Percentiles rank a stretch among this genome's conserved stretches.
Conservation (phyloP, 2,888 invertebrate genomes). For the Microdon myrmicae region DNA sequence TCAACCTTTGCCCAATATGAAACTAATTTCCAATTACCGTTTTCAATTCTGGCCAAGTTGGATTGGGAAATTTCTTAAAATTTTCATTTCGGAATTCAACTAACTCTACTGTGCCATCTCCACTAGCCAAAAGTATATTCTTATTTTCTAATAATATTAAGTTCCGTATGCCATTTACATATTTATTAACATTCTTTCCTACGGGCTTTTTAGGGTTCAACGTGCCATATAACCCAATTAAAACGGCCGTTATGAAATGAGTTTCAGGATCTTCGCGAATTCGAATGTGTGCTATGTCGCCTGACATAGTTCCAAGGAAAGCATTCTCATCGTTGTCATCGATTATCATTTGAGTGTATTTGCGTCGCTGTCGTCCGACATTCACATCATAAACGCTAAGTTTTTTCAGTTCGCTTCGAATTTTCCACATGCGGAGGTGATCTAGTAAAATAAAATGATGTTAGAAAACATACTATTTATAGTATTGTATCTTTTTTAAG, state of each 20-base stretch:
- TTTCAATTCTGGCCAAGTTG: slow-evolving; percentile 71
- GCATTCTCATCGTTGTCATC: slow-evolving; percentile 77
- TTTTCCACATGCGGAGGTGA: slow-evolving; percentile 80
- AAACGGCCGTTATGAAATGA: slow-evolving; percentile 59
- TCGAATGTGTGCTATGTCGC: slow-evolving; percentile 68
- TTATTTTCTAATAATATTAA: slow-evolving; percentile 73
- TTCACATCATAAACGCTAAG: slow-evolving; percentile 79
- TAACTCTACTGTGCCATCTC: slow-evolving; percentile 83
- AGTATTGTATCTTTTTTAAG: too few relatives aligned
- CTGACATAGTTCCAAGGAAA: slow-evolving; percentile 90
- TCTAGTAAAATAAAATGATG: slow-evolving; percentile 66
- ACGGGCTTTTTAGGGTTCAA: slow-evolving; percentile 62
- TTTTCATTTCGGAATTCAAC: slow-evolving; percentile 71
- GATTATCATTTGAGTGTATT: slow-evolving; percentile 78
- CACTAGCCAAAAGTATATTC: slow-evolving; percentile 81
- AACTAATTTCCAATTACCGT: slow-evolving; percentile 67
- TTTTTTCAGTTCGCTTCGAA: slow-evolving; percentile 75
- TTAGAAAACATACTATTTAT: too few relatives aligned
- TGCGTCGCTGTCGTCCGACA: slow-evolving; percentile 81
- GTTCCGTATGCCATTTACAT: slow-evolving; percentile 70
- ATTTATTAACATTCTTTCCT: slow-evolving; percentile 66
- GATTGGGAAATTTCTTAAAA: slow-evolving; percentile 66
- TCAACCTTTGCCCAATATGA: too few relatives aligned
- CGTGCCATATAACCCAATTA: slow-evolving; percentile 69
- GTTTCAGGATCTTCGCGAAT: slow-evolving; percentile 69